A percentile compares a stretch with the other conserved stretches of the same genome.
phyloP scores from a whole-genome alignment of 2,888 invertebrate species.

The Balanococcus diminutus region DNA sequence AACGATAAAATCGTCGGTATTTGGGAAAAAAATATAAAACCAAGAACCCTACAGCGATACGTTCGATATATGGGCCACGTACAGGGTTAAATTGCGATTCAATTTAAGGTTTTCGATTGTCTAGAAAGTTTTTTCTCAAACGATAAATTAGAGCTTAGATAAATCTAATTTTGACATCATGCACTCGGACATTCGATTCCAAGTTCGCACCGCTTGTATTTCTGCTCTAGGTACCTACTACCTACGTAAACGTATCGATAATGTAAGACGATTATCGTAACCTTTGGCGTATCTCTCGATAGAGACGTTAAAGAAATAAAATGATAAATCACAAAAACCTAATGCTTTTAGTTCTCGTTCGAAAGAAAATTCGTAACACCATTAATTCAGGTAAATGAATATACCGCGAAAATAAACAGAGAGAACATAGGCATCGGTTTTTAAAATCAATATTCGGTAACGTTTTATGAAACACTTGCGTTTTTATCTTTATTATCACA shows the following conservation, averaged over 20 bases:
- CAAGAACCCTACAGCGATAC: background rate
- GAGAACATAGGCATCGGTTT: background rate
- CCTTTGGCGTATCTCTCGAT: conserved; percentile 13
- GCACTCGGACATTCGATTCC: background rate
- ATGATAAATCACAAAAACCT: background rate
- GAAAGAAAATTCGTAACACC: background rate
- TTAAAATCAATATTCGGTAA: background rate
- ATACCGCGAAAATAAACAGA: background rate
- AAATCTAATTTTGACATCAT: background rate
- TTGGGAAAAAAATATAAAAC: background rate
- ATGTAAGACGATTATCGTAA: conserved; percentile 9
- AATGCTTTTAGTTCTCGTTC: background rate
- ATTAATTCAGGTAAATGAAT: conserved; percentile 8
- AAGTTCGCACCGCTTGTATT: background rate
- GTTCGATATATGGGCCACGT: background rate
- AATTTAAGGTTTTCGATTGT: conserved; percentile 9
- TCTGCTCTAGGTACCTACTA: too few species aligned
- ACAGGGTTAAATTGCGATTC: background rate
- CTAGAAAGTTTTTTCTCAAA: conserved; percentile 19
- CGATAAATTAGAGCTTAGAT: background rate
- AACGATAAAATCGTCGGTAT: background rate
- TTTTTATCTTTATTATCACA: background rate
- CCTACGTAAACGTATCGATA: background rate
- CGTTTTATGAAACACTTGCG: background rate
- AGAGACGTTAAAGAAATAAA: background rate